These are phyloP conservation scores for Ciconia stormi DNA, from an alignment of 2,113 vertebrate genomes.

Conservation along the genomic window DNA sequence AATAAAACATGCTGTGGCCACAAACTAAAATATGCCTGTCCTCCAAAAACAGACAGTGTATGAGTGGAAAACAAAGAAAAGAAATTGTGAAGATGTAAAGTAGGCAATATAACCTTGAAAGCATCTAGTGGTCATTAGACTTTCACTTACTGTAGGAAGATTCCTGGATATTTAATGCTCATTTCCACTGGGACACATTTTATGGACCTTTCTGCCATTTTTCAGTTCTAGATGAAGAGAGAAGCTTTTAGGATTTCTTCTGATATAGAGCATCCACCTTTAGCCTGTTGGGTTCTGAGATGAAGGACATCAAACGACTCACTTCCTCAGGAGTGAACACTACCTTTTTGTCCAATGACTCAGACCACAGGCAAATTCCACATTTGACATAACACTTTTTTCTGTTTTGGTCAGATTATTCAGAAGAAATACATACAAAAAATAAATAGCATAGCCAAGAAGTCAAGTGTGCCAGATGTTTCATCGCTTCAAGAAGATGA, in stretches of 20 bases:
- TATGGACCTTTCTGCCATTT: background rate
- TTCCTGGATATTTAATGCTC: background rate
- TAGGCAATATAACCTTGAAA: background rate
- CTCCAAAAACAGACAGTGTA: background rate
- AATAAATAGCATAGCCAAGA: background rate
- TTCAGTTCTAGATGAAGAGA: background rate
- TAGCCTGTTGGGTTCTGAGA: background rate
- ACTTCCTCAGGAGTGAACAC: fast-evolving
- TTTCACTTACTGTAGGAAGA: background rate
- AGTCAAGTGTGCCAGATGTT: background rate
- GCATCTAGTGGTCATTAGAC: background rate
- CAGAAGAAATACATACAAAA: background rate
- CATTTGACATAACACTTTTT: background rate
- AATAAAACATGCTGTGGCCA: background rate
- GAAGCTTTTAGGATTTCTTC: background rate
- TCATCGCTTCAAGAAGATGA: background rate
- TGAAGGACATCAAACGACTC: background rate
- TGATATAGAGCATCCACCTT: background rate
- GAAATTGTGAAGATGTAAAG: background rate
- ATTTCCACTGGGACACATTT: background rate
- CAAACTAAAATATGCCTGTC: background rate
- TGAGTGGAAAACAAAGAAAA: background rate
- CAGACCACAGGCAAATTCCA: background rate
- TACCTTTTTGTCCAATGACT: background rate
- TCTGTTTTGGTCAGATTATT: background rate